Base-by-base conservation (phyloP, 1,140 invertebrate genomes). In the Vollenhovia emeryi region DNA sequence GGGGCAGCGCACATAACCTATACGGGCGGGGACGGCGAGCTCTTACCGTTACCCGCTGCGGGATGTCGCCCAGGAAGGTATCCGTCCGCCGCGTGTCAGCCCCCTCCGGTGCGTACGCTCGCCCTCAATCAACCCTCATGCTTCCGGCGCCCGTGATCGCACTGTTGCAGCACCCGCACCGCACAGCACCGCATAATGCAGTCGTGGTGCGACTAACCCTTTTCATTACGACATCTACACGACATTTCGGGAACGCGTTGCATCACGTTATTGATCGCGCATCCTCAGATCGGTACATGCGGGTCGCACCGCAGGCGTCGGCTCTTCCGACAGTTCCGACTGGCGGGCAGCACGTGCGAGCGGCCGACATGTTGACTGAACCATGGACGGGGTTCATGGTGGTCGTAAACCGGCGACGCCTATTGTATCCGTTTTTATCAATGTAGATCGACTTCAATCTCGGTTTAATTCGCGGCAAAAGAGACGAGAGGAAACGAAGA, bases 151-250 rank as follows among this genome's bases (percentile, higher is more conserved):
- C 33, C n/a, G 0, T 13, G 2, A 36, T 24, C 36, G 36, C 21
- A 18, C 5, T 18, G 2, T 30, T 21, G 18, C 5, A 50, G 21
- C 36, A 24, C 21, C 6, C n/a, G 21, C 4, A 3, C 21, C 2
- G 2, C 18, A 18, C 9, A 18, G 1, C 9, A 1, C 62, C 5
- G 11, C 55, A 62, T 45, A 18, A 48, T 69, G 33, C 30, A 57
- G 71, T 13, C 48, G 30, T 45, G 40, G 8, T 11, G 21, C 18
- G n/a, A 27, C 59, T 8, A 52, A 68, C 8, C 15, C 48, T 50
- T n/a, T 21, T 43, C 7, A 64, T 64, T 40, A 40, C 76, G 86
- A 88, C 86, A 87, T 87, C 86, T 87, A 40, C 30, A 30, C 24
- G 55, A 76, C 18, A 30, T 30, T 60, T 60, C 3, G 6, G 2